phyloP scores from a whole-genome alignment of 2,113 vertebrate species.

The Onychorhynchus coronatus region DNA sequence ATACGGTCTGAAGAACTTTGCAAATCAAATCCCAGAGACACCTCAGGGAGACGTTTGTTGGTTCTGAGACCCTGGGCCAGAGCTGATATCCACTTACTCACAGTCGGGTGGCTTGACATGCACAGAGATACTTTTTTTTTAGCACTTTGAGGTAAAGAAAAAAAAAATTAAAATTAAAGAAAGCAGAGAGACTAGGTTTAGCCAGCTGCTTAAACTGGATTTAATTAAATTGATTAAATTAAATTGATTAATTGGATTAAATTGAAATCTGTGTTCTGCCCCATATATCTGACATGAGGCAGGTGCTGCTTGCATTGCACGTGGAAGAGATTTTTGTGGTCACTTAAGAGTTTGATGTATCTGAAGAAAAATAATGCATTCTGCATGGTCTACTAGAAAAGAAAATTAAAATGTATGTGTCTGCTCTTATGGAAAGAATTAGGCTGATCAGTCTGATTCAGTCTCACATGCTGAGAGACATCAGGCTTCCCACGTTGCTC shows the following conservation, averaged over 20 bases:
- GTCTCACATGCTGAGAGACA: background rate
- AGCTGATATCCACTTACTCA: background rate
- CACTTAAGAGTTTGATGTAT: background rate
- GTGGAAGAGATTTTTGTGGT: background rate
- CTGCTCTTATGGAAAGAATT: background rate
- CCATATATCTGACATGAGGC: background rate
- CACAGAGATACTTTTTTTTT: background rate
- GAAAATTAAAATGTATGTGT: slow-evolving; percentile 26
- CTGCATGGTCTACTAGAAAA: background rate
- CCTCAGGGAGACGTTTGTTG: background rate
- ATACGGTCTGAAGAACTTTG: background rate
- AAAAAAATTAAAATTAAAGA: background rate
- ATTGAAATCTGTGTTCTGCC: background rate
- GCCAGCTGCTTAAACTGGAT: background rate
- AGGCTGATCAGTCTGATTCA: background rate
- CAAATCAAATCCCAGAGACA: background rate
- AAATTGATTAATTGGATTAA: no score
- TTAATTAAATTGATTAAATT: no score
- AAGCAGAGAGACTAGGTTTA: background rate
- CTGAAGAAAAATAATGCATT: background rate
- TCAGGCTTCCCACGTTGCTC: background rate
- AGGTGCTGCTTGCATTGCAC: background rate
- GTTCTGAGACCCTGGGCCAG: background rate
- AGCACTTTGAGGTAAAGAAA: background rate
- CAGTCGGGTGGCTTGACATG: background rate